phyloP scores from a whole-genome alignment of 1,140 invertebrate genomes.

The Lithobius niger region DNA sequence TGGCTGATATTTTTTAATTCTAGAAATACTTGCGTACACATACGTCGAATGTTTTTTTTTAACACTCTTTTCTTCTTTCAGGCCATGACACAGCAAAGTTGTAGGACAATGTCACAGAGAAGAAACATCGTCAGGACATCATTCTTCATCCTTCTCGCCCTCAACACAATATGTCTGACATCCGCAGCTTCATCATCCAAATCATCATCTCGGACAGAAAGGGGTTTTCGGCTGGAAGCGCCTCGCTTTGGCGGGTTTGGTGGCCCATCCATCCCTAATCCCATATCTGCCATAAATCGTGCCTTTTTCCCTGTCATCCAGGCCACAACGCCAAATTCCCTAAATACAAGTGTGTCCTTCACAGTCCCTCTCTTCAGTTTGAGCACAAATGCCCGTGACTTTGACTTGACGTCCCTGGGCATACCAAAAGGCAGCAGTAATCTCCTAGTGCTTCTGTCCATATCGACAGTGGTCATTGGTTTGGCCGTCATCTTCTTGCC shows the following conservation, averaged over 20 bases:
- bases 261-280: background rate
- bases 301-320: conserved; percentile 5
- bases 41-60: background rate
- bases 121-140: too few relatives aligned
- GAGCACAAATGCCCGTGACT: conserved; percentile 3
- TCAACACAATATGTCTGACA: background rate
- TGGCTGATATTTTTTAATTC: background rate
- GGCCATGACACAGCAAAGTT: background rate
- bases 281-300: background rate
- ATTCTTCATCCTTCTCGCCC: background rate
- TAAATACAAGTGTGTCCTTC: conserved; percentile 10
- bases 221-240: background rate
- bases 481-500: conserved; percentile 7
- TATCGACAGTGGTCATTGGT: conserved; percentile 3
- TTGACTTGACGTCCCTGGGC: background rate
- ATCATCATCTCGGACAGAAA: background rate
- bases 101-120: too few relatives aligned
- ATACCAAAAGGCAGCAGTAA: conserved; percentile 4
- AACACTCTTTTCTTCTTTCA: background rate
- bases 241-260: background rate
- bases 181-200: background rate
- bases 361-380: conserved; percentile 10
- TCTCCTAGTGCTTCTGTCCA: background rate
- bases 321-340: background rate
- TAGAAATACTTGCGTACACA: background rate